phyloP scores from a whole-genome alignment of 1,140 invertebrate genomes.

The Philaenus spumarius region DNA sequence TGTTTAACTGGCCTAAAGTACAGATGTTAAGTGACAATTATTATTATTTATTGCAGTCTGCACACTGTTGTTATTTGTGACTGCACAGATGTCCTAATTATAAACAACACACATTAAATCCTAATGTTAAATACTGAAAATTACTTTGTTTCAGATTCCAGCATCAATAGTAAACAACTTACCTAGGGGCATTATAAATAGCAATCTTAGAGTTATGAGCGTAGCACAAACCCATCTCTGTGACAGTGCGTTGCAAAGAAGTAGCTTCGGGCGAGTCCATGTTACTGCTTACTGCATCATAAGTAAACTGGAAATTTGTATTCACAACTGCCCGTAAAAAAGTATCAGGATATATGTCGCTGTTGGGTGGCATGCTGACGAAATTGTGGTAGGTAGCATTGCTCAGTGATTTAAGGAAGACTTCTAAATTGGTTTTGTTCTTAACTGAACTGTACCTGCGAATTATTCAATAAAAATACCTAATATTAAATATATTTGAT shows the following conservation, averaged over 20 bases:
- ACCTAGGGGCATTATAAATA: conserved; percentile 52
- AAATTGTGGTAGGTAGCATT: conserved; percentile 51
- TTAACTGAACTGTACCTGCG: conserved; percentile 28
- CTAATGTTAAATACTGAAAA: no score
- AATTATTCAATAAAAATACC: not conserved
- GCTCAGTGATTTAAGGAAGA: not conserved
- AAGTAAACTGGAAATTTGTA: conserved; percentile 16
- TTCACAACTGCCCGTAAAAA: conserved; percentile 47
- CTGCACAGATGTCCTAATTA: no score
- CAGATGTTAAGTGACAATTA: no score
- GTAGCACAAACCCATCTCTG: conserved; percentile 59
- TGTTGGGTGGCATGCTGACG: conserved; percentile 43
- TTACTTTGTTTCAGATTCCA: no score
- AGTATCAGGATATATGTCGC: conserved; percentile 42
- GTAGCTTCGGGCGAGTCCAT: conserved; percentile 1
- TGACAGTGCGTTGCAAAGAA: conserved; percentile 40
- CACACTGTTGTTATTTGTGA: no score
- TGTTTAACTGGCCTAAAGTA: no score
- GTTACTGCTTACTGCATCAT: conserved; percentile 26
- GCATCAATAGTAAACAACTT: no score
- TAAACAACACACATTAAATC: no score
- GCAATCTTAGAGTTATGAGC: conserved; percentile 55
- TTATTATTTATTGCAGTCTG: no score
- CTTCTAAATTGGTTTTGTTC: not conserved
- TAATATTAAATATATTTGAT: not conserved